Base-by-base conservation (phyloP, 2,113 vertebrate genomes). In the Hippocampus comes region DNA sequence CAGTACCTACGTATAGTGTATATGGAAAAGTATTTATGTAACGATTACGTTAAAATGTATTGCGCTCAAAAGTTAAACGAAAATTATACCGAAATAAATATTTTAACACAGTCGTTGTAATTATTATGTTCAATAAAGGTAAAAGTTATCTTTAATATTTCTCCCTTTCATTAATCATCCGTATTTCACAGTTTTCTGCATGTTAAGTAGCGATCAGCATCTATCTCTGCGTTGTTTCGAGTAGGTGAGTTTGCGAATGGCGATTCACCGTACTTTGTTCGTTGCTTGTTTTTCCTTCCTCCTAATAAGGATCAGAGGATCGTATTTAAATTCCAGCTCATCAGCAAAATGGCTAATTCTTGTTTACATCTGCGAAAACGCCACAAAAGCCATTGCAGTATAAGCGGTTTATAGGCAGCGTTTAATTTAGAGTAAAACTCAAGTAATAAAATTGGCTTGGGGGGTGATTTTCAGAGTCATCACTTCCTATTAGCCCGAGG, bases 341-440 rank as follows among this genome's bases (percentile, higher is more conserved):
- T 70, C n/a, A 53, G 23, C 23, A 48, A 41, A 70, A 38, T 21
- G 1, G 4, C 48, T 60, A 18, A 59, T 34, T 49, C 61, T 11
- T 67, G n/a, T 59, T 49, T 10, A 5, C 38, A 41, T 46, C 23
- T 69, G 51, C n/a, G 2, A 10, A 59, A 66, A 82, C 20, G n/a
- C 42, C 9, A 38, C 21, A 69, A 55, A 61, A 27, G 66, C 46
- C 30, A 56, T 46, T 46, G 30, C 11, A 63, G 53, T 64, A 9
- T 49, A 67, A 17, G 10, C 43, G 56, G 21, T 63, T 38, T 56
- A 38, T 12, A 41, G 30, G 61, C 25, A 25, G 25, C 30, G 8
- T 38, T 71, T 46, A 0, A 63, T 71, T 76, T 59, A 17, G 34
- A 64, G 12, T 30, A 61, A 78, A 70, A 73, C 27, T 66, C 63